phyloP scores from a whole-genome alignment of 1,140 invertebrate genomes.

The silkworm (Bombyx mori) region DNA sequence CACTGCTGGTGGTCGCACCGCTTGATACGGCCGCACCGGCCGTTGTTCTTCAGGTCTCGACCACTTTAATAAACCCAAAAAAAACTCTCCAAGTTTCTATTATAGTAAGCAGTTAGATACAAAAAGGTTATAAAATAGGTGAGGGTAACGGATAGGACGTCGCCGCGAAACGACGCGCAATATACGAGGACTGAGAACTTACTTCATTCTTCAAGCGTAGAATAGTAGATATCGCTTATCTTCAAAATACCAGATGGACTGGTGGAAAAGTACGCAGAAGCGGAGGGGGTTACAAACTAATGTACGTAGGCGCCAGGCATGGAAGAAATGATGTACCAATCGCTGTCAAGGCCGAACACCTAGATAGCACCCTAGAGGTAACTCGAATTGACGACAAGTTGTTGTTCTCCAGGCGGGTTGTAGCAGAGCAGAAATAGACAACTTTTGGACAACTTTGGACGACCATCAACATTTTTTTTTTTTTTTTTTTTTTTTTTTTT shows the following conservation, averaged over 20 bases:
- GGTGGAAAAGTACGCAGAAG: not conserved
- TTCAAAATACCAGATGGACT: constrained; percentile 4
- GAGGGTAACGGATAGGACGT: no score
- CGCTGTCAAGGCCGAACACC: constrained; percentile 6
- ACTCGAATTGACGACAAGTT: not conserved
- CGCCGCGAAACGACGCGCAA: no score
- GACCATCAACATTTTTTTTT: constrained; percentile 2
- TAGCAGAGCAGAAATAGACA: not conserved
- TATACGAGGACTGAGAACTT: constrained; percentile 6
- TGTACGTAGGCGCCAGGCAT: constrained; percentile 12
- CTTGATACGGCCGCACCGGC: no score
- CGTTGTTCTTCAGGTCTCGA: no score
- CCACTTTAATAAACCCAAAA: no score
- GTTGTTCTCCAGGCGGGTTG: not conserved
- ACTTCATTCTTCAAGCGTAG: constrained; percentile 12
- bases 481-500: no score
- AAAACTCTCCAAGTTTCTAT: no score
- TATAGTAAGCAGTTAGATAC: no score
- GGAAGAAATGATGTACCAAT: constrained; percentile 14
- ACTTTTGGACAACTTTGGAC: constrained; percentile 4
- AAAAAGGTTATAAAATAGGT: no score
- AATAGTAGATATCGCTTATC: constrained; percentile 14
- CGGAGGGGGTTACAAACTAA: constrained; percentile 12
- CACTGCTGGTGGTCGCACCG: no score
- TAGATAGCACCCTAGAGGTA: constrained; percentile 3